A percentile compares a stretch with the other conserved stretches of the same genome.
These are phyloP conservation scores for Ceyx melanurus DNA, from an alignment of 2,113 vertebrate genomes.

Conservation along the genomic window DNA sequence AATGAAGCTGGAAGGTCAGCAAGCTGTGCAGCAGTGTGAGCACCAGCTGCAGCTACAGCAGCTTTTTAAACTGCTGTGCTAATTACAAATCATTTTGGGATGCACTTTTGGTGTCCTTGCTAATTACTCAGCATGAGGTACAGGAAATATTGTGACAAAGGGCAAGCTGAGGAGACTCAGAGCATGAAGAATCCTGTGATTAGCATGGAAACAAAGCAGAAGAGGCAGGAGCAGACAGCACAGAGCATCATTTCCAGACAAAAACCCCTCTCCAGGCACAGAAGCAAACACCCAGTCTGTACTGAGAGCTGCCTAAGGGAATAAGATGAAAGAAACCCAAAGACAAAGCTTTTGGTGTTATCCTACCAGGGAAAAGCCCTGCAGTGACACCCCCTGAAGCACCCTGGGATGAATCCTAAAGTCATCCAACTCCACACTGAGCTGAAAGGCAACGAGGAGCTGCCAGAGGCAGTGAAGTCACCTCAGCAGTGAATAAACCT, in stretches of 20 bases:
- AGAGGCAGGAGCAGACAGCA: background rate
- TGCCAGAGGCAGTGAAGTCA: too few species aligned
- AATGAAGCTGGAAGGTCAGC: background rate
- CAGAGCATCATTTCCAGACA: background rate
- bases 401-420: conserved; percentile 4
- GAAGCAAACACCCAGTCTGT: background rate
- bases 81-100: background rate
- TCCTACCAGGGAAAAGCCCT: background rate
- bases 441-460: too few species aligned
- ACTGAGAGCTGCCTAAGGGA: conserved; percentile 1
- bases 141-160: conserved; percentile 10
- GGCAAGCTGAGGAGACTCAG: background rate
- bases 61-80: conserved; percentile 9
- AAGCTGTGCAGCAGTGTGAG: background rate
- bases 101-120: background rate
- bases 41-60: background rate
- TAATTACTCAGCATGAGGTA: background rate
- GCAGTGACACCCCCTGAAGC: conserved; percentile 23
- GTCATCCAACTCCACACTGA: too few species aligned
- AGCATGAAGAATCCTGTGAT: background rate
- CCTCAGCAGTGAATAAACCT: too few species aligned
- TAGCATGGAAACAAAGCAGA: background rate
- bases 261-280: background rate
- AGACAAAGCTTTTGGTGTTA: background rate
- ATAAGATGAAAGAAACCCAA: background rate